Evolutionary conservation across 2,888 invertebrate species (phyloP).

Genomic region (Phasia obesa): DNA sequence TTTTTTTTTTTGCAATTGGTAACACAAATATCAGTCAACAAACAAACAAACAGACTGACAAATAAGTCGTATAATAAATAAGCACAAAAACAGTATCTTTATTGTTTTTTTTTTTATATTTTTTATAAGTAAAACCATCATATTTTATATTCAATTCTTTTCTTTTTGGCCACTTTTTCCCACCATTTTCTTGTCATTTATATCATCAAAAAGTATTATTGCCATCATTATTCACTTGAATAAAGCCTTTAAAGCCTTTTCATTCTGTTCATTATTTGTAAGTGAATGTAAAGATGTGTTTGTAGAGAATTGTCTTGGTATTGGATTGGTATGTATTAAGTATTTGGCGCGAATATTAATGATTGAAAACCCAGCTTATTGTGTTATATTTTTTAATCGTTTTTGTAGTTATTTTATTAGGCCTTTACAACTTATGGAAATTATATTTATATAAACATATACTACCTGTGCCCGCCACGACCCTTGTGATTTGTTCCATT

Average conservation of each 20-base stretch:
- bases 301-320: not conserved
- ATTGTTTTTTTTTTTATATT: too few species aligned
- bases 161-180: conserved; percentile 10
- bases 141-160: conserved; percentile 32
- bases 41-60: conserved; percentile 50
- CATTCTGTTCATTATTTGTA: conserved; percentile 23
- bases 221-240: conserved; percentile 65
- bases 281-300: not conserved
- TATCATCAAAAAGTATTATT: conserved; percentile 53
- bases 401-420: too few species aligned
- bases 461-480: too few species aligned
- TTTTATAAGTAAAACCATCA: conserved; percentile 37
- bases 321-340: not conserved
- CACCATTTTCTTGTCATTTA: conserved; percentile 27
- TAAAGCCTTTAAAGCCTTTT: conserved; percentile 58
- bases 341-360: not conserved
- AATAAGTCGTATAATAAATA: too few species aligned
- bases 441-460: too few species aligned
- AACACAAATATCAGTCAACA: conserved; percentile 54
- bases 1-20: conserved; percentile 51
- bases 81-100: conserved; percentile 45
- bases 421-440: too few species aligned
- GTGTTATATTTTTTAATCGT: too few species aligned
- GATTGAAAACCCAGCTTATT: too few species aligned
- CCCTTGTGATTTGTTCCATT: too few species aligned